Evolutionary conservation across 2,888 invertebrate species (phyloP).

Genomic region (Catocala sponsa): DNA sequence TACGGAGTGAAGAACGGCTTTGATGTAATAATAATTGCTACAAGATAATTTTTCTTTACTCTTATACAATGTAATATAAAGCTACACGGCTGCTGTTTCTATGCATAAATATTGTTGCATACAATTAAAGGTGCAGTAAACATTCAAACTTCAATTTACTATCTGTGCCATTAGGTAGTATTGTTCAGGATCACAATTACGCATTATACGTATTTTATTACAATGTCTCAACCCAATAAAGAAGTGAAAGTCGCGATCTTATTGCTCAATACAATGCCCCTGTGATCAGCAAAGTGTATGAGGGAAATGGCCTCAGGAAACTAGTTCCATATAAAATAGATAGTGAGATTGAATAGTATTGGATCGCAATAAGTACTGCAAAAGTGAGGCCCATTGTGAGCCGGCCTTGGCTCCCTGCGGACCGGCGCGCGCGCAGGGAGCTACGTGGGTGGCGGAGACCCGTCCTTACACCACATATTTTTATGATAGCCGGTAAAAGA

Average conservation of each 20-base stretch:
- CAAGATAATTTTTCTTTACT: no score
- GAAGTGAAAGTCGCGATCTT: slow-evolving; percentile 58
- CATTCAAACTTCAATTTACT: background rate
- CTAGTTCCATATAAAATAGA: slow-evolving; percentile 83
- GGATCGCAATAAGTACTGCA: slow-evolving; percentile 80
- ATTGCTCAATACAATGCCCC: slow-evolving; percentile 64
- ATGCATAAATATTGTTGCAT: background rate
- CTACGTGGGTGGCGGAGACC: slow-evolving; percentile 72
- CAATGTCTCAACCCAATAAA: slow-evolving; percentile 20
- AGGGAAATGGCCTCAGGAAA: slow-evolving; percentile 77
- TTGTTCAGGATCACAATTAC: background rate
- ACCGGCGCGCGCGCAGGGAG: slow-evolving; percentile 57
- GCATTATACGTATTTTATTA: background rate
- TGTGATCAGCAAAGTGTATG: slow-evolving; percentile 61
- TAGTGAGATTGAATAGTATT: slow-evolving; percentile 82
- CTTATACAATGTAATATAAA: no score
- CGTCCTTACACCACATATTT: slow-evolving; percentile 36
- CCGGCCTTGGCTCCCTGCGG: slow-evolving; percentile 76
- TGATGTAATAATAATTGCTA: no score
- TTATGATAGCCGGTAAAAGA: slow-evolving; percentile 42
- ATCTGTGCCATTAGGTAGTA: background rate
- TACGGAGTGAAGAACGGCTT: no score
- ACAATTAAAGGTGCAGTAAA: no score
- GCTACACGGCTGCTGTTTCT: no score
- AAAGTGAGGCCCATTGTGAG: slow-evolving; percentile 77